Evolutionary conservation across 2,797 vertebrate species (phyloP).

Genomic region (Scleropages formosus): DNA sequence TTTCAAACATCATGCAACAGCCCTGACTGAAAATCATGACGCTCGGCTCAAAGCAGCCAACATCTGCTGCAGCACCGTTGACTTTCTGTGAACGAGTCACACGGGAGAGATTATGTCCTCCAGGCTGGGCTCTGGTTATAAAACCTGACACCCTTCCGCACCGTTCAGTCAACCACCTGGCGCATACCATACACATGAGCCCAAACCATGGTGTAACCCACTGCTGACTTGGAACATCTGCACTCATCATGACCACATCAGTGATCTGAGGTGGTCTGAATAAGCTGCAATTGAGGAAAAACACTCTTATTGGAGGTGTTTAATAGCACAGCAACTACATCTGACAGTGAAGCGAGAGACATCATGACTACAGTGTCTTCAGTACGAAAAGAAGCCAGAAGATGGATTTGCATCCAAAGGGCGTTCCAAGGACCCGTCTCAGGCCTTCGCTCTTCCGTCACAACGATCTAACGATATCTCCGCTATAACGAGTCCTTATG

Average conservation of each 20-base stretch:
- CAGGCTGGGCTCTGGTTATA: background rate
- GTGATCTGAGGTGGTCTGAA: background rate
- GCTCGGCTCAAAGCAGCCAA: conserved; percentile 12
- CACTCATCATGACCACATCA: background rate
- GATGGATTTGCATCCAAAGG: too few relatives aligned
- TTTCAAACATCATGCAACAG: background rate
- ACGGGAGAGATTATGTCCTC: conserved; percentile 17
- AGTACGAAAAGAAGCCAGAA: too few relatives aligned
- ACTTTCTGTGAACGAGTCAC: conserved; percentile 16
- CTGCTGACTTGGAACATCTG: background rate
- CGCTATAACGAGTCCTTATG: too few relatives aligned
- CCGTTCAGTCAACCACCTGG: conserved; percentile 9
- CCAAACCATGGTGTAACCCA: background rate
- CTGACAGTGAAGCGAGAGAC: too few relatives aligned
- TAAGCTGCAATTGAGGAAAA: background rate
- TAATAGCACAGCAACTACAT: too few relatives aligned
- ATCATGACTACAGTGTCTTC: too few relatives aligned
- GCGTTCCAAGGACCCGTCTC: too few relatives aligned
- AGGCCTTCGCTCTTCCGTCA: too few relatives aligned
- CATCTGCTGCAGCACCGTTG: background rate
- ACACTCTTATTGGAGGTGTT: background rate
- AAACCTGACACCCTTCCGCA: conserved; percentile 17
- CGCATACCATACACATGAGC: background rate
- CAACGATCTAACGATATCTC: too few relatives aligned
- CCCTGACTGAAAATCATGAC: background rate